Base-by-base conservation (phyloP, 2,888 invertebrate genomes). In the Operophtera brumata region DNA sequence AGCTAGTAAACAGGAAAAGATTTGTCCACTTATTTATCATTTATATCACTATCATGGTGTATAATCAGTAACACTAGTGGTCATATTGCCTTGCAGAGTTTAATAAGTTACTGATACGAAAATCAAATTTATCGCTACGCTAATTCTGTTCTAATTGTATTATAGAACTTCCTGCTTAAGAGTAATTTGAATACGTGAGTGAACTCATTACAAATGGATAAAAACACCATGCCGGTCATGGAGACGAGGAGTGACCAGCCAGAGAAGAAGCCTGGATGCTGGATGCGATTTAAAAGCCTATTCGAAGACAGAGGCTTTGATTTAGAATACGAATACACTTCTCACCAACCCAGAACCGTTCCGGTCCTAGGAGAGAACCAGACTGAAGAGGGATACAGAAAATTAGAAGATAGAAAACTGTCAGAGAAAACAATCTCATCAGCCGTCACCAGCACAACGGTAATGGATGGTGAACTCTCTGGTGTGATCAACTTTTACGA, bases 231-330 rank as follows among this genome's bases (percentile, higher is more conserved):
- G 1, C 37, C 53, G 9, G 45, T 28, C 53, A 61, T 58, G 8
- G 69, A 65, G 25, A 46, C 26, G n/a, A 47, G 45, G 45, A 50
- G 25, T 13, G 34, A 41, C 7, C 46, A 48, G n/a, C 14, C 13
- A 20, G 44, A 54, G 10, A 55, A 56, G 8, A 64, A 59, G 34
- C 70, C 75, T 62, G 80, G 86, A 28, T 90, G 90, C 64, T 90
- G 90, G 90, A 70, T 80, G 0, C 80, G 82, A 50, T 84, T 90
- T 54, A 86, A 79, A 66, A 83, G 80, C 45, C 60, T 90, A 9
- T 90, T 90, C 52, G 86, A 89, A 52, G 86, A 80, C 12, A 73
- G 87, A 69, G 90, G 90, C 0, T 90, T 90, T 43, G 89, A 90
- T 73, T 75, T 90, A 57, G 82, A 85, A 53, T 89, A 78, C 54